phyloP scores from a whole-genome alignment of 2,888 invertebrate genomes.

The Fragum fragum region DNA sequence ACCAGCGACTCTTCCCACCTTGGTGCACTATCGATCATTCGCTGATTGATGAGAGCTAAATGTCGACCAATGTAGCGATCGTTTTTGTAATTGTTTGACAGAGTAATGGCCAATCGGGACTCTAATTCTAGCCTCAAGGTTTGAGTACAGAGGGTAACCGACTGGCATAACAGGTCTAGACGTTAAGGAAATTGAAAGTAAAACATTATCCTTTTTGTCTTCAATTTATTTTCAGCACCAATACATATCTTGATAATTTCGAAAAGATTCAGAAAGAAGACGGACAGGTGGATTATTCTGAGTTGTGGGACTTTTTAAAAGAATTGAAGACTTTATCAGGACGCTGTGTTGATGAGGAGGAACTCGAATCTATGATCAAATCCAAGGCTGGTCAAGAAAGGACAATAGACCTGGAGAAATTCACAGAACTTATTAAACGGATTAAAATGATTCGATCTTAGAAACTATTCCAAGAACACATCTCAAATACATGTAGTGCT shows the following conservation, averaged over 20 bases:
- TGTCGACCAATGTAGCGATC: no score
- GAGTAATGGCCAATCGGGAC: no score
- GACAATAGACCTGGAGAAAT: conserved; percentile 79
- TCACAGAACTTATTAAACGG: conserved; percentile 80
- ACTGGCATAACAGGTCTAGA: no score
- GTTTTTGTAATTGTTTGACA: no score
- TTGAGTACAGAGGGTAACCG: no score
- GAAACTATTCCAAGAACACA: background rate
- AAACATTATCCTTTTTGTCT: no score
- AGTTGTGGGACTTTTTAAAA: conserved; percentile 72
- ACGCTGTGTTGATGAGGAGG: conserved; percentile 65
- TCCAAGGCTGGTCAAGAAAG: conserved; percentile 76
- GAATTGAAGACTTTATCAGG: conserved; percentile 70
- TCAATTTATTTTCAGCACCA: conserved; percentile 76
- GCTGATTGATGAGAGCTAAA: no score
- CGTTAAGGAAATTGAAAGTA: no score
- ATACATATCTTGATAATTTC: conserved; percentile 81
- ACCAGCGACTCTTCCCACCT: no score
- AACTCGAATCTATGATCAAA: conserved; percentile 74
- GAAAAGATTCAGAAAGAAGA: conserved; percentile 72
- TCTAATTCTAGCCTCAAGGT: no score
- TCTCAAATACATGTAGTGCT: no score
- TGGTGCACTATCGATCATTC: no score
- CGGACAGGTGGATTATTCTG: conserved; percentile 69
- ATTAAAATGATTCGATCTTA: conserved; percentile 73